phyloP scores from a whole-genome alignment of 2,888 invertebrate genomes.

The Ormyrus thymus region DNA sequence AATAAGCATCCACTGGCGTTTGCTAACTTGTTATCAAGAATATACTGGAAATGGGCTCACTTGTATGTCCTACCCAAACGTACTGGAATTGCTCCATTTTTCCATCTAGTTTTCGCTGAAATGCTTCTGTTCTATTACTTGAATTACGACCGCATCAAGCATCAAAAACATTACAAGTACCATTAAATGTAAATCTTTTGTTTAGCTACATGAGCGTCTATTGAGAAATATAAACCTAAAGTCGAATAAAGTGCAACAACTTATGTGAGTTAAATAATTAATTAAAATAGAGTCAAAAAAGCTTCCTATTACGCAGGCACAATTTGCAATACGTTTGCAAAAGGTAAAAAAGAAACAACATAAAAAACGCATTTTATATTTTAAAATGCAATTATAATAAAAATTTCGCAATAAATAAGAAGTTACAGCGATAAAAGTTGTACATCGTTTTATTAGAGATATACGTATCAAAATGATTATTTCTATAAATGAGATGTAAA shows the following conservation, averaged over 20 bases:
- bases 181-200: conserved; percentile 79
- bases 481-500: conserved; percentile 1
- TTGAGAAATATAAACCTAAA: conserved; percentile 20
- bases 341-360: too few species aligned
- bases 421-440: neutral
- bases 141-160: conserved; percentile 87
- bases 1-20: conserved; percentile 85
- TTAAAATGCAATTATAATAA: too few species aligned
- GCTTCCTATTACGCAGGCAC: too few species aligned
- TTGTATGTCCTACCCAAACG: conserved; percentile 89
- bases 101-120: conserved; percentile 82
- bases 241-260: conserved; percentile 39
- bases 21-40: conserved; percentile 83
- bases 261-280: neutral
- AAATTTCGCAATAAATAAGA: neutral
- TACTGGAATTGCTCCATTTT: conserved; percentile 85
- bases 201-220: neutral
- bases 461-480: too few species aligned
- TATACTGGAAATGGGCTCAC: conserved; percentile 95
- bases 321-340: too few species aligned
- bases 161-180: conserved; percentile 90
- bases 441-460: neutral
- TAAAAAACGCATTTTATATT: too few species aligned
- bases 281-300: too few species aligned
- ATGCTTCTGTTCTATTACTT: conserved; percentile 88